phyloP scores from a whole-genome alignment of 1,140 invertebrate species.

The Lasioglossum albipes region DNA sequence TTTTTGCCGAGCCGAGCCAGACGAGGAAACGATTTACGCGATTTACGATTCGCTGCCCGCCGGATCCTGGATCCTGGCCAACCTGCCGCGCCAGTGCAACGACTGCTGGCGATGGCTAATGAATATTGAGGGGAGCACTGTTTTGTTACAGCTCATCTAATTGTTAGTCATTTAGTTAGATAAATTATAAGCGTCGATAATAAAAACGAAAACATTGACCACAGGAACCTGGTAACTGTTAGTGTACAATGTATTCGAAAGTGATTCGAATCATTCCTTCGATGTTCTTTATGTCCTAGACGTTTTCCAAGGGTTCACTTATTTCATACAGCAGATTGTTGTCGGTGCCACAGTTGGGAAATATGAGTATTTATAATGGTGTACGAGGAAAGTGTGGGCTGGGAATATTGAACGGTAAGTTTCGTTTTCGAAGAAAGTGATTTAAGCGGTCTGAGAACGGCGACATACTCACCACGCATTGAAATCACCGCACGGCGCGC shows the following conservation, averaged over 20 bases:
- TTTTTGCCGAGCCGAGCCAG: not conserved
- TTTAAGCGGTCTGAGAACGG: not conserved
- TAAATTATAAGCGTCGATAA: too few species aligned
- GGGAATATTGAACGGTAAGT: not conserved
- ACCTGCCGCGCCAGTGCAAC: too few species aligned
- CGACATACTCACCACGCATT: not conserved
- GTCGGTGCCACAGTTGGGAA: not conserved
- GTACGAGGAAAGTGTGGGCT: not conserved
- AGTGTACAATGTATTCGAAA: too few species aligned
- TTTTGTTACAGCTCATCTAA: too few species aligned
- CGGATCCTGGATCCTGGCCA: not conserved
- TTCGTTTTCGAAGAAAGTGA: not conserved
- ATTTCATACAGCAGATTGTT: not conserved
- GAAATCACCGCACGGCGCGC: not conserved
- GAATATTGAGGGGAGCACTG: too few species aligned
- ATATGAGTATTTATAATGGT: not conserved
- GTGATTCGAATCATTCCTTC: too few species aligned
- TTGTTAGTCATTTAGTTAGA: too few species aligned
- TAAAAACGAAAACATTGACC: too few species aligned
- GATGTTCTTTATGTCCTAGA: too few species aligned
- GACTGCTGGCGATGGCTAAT: too few species aligned
- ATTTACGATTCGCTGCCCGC: conserved; percentile 1
- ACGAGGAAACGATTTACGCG: not conserved
- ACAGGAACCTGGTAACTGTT: too few species aligned
- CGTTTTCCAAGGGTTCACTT: not conserved